Percentiles rank a stretch among this genome's conserved stretches.
Conservation (phyloP, 2,113 vertebrate species). For the Alethe castanea region DNA sequence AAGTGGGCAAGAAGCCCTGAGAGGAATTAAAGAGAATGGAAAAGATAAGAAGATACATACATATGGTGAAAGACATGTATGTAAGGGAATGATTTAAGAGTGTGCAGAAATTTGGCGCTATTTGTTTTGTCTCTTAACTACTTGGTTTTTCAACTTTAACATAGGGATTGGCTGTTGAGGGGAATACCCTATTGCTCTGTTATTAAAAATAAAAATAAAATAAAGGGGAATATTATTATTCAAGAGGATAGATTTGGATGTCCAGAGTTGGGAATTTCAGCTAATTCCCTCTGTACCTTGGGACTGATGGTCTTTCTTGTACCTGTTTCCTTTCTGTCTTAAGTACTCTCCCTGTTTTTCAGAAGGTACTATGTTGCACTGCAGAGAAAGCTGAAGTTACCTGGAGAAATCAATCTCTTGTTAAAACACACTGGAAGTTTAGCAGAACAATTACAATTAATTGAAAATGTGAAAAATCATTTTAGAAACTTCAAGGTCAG, state of each 20-base stretch:
- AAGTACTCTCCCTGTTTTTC: neutral
- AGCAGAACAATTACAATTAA: neutral
- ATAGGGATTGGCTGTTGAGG: neutral
- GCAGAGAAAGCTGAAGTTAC: neutral
- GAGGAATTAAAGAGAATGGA: neutral
- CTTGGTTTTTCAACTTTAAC: neutral
- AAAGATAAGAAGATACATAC: neutral
- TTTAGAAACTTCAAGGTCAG: neutral
- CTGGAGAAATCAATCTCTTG: neutral
- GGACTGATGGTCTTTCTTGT: neutral
- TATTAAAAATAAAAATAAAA: neutral
- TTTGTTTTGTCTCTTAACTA: neutral
- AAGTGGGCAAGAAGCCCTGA: neutral
- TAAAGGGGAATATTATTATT: neutral
- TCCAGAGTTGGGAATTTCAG: neutral
- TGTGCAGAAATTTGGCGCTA: neutral
- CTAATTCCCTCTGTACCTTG: neutral
- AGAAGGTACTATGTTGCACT: neutral
- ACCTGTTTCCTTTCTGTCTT: neutral
- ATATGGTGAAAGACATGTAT: neutral
- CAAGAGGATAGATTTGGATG: neutral
- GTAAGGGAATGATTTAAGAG: neutral
- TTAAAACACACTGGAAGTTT: neutral
- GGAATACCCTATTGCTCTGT: neutral
- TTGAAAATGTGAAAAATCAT: neutral